Base-by-base conservation (phyloP, 2,888 invertebrate genomes). In the Polyommatus iphigenia region DNA sequence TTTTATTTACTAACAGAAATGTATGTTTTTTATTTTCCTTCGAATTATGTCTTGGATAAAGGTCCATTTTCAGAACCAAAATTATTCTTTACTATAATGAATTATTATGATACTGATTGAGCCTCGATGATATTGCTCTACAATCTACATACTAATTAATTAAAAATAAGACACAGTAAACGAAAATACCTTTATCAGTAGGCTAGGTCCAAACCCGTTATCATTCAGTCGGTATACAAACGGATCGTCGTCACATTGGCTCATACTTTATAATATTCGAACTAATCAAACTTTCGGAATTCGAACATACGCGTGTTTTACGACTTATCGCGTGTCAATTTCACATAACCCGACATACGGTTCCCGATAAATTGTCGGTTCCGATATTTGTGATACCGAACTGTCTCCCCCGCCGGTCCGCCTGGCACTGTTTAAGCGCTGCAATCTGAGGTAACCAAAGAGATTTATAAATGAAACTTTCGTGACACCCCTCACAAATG, bases 161-260 rank as follows among this genome's bases (percentile, higher is more conserved):
- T 54, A 54, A 54, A 54, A 4, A 18, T 54, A 18, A 54, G 5
- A 41, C 41, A 54, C 1, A 54, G 54, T 5, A 54, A 54, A 18
- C 3, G 0, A 54, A 54, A 54, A 54, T 94, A 97, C 97, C 96
- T 97, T 97, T 72, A 96, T 92, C 76, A 97, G 94, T 72, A 97
- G 92, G 88, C 95, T 95, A n/a, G 97, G 97, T 83, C 96, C 97
- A 76, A 94, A 94, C 41, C 97, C 97, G 84, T 95, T 96, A 85
- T 97, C 97, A 88, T 97, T 97, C 80, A 97, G 92, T 81, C 96
- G 95, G 89, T 96, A 97, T 85, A 97, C 94, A 86, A 97, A 97
- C 62, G 97, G 97, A 79, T 96, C 96, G 83, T 96, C 96, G 87
- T 87, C 92, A 78, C 85, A 84, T 80, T 87, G 87, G 81, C 91